phyloP scores from a whole-genome alignment of 2,888 invertebrate genomes.

The Lysandra bellargus region DNA sequence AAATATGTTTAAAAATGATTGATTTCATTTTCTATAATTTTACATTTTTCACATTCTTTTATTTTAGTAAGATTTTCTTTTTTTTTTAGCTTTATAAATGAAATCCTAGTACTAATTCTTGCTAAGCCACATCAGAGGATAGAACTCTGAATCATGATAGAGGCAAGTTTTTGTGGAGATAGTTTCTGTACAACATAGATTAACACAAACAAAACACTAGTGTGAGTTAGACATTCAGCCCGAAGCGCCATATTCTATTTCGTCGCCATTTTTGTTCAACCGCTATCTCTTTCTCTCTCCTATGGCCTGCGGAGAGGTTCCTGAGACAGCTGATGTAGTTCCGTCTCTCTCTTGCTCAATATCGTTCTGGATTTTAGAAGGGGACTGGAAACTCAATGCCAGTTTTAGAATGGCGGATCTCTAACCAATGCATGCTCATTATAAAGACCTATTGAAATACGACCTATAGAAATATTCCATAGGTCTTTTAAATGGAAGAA shows the following conservation, averaged over 20 bases:
- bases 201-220: not conserved
- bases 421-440: conserved; percentile 44
- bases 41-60: not conserved
- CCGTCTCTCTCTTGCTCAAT: conserved; percentile 41
- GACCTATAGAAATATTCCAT: too few relatives aligned
- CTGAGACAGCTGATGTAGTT: conserved; percentile 34
- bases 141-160: not conserved
- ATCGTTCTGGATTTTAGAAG: conserved; percentile 64
- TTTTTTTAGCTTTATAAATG: not conserved
- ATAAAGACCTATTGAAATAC: conserved; percentile 35
- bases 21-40: not conserved
- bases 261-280: conserved; percentile 69
- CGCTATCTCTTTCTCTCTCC: conserved; percentile 54
- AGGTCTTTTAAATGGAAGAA: not conserved
- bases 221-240: conserved; percentile 52
- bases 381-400: conserved; percentile 67
- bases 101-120: conserved; percentile 34
- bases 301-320: conserved; percentile 38
- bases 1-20: too few relatives aligned
- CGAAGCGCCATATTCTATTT: conserved; percentile 52
- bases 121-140: not conserved
- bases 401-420: conserved; percentile 50
- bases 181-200: not conserved
- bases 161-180: not conserved
- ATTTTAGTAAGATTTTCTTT: not conserved